These are phyloP conservation scores for Ephialtes manifestator DNA, from an alignment of 2,888 invertebrate genomes.

Conservation along the genomic window DNA sequence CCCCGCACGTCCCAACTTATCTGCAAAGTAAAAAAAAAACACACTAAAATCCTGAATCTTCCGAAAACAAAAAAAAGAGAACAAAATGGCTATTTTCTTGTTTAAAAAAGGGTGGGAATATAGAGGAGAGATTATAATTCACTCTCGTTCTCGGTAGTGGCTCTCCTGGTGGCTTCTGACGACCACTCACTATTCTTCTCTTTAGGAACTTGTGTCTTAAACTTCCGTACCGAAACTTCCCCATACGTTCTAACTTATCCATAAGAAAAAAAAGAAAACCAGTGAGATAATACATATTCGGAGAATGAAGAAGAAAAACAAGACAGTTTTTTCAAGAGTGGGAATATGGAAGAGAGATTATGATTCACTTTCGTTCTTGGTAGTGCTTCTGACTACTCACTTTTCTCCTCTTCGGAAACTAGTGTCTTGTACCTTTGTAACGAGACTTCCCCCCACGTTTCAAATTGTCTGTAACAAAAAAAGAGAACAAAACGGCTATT, in stretches of 20 bases:
- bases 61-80: not conserved
- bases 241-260: too few species aligned
- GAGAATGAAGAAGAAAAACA: too few species aligned
- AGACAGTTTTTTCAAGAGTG: too few species aligned
- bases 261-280: too few species aligned
- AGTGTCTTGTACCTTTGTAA: conserved; percentile 33
- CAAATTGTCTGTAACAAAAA: not conserved
- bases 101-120: not conserved
- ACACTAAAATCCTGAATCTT: not conserved
- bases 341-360: too few species aligned
- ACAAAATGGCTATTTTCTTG: too few species aligned
- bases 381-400: conserved; percentile 37
- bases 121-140: conserved; percentile 55
- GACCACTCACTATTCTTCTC: too few species aligned
- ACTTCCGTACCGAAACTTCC: too few species aligned
- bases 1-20: not conserved
- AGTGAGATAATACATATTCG: too few species aligned
- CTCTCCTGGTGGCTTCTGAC: conserved; percentile 8
- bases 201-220: too few species aligned
- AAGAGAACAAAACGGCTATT: not conserved
- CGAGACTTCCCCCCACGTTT: not conserved
- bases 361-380: too few species aligned
- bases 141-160: conserved; percentile 37
- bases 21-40: not conserved
- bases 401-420: conserved; percentile 45